Evolutionary conservation across 2,888 invertebrate species (phyloP).

Genomic region (Apamea anceps): DNA sequence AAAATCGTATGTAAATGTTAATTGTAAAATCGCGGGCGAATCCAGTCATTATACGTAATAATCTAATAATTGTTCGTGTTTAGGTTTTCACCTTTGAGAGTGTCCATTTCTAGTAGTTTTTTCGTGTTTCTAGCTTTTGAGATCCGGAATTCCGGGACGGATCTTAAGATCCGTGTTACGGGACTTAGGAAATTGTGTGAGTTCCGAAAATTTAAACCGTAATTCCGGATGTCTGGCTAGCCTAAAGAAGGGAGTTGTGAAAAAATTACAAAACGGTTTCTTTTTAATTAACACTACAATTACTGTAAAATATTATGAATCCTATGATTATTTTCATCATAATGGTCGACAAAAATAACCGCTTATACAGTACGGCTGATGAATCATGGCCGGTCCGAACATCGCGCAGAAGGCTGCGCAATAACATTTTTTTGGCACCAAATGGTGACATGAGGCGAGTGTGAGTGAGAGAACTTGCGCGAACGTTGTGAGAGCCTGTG

Average conservation of each 20-base stretch:
- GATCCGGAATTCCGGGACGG: constrained; percentile 36
- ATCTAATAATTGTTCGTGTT: constrained; percentile 64
- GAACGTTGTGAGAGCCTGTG: neutral
- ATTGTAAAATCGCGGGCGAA: constrained; percentile 61
- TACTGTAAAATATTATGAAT: neutral
- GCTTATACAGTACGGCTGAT: neutral
- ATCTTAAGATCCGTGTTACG: constrained; percentile 41
- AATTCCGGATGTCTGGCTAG: constrained; percentile 27
- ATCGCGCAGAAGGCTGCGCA: neutral
- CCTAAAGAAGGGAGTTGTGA: constrained; percentile 39
- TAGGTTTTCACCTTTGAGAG: constrained; percentile 66
- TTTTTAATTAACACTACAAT: neutral
- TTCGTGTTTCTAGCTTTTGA: constrained; percentile 36
- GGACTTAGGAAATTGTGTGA: neutral
- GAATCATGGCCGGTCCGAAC: neutral
- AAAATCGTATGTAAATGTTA: constrained; percentile 66
- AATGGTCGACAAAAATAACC: too few relatives aligned
- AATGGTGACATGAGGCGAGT: neutral
- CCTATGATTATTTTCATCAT: neutral
- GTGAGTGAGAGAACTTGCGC: neutral
- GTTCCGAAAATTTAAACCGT: neutral
- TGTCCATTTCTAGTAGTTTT: constrained; percentile 67
- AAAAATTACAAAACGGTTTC: neutral
- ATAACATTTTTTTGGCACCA: neutral
- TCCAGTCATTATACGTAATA: constrained; percentile 70